These are phyloP conservation scores for Hylaeus volcanicus DNA, from an alignment of 1,140 invertebrate genomes.

Conservation along the genomic window DNA sequence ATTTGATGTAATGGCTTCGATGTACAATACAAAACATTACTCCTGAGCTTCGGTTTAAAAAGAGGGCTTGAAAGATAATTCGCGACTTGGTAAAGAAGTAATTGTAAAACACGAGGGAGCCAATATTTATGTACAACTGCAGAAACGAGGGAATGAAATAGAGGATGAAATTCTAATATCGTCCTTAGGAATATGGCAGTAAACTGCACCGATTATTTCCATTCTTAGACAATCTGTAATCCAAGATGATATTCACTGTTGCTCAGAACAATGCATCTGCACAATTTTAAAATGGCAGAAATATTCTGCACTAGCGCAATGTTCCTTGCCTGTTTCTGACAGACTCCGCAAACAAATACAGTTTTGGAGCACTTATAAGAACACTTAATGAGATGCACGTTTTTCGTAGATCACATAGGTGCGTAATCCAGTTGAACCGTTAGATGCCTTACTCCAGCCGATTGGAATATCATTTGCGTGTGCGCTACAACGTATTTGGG, in stretches of 20 bases:
- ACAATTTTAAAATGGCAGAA: constrained; percentile 56
- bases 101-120: background rate
- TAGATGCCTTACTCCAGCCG: constrained; percentile 92
- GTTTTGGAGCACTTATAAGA: constrained; percentile 55
- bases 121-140: constrained; percentile 7
- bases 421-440: constrained; percentile 96
- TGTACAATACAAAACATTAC: constrained; percentile 7
- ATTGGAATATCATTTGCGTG: constrained; percentile 95
- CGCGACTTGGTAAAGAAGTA: background rate
- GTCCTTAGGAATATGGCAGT: constrained; percentile 5
- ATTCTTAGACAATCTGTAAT: constrained; percentile 65
- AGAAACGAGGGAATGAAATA: constrained; percentile 32
- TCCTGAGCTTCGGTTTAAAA: too few relatives aligned
- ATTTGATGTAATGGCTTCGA: constrained; percentile 9
- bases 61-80: background rate
- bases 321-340: constrained; percentile 54
- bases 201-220: background rate
- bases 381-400: constrained; percentile 48
- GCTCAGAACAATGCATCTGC: constrained; percentile 46
- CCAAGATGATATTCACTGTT: constrained; percentile 53
- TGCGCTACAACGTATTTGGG: constrained; percentile 94
- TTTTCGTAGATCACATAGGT: constrained; percentile 84
- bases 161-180: constrained; percentile 1
- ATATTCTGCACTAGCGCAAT: constrained; percentile 53
- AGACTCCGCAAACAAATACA: constrained; percentile 54